Evolutionary conservation across 2,888 invertebrate genomes (phyloP).

Genomic region (Melanostoma scalare): DNA sequence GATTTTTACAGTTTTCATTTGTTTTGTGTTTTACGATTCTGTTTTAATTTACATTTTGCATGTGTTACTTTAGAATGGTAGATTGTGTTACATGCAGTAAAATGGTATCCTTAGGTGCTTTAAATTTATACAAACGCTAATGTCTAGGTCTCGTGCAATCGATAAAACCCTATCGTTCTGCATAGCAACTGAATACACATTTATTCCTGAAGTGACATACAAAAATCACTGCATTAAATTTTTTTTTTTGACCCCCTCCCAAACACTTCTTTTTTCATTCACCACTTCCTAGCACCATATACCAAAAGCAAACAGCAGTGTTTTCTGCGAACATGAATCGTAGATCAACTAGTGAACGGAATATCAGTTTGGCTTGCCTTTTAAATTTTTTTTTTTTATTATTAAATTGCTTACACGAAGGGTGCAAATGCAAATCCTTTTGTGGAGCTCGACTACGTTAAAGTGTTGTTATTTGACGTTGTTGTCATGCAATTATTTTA

Average conservation of each 20-base stretch:
- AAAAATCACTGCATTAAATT: slow-evolving; percentile 26
- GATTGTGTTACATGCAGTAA: not conserved
- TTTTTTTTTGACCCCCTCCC: not conserved
- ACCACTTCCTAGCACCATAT: slow-evolving; percentile 9
- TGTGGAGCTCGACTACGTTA: slow-evolving; percentile 14
- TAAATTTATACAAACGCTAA: slow-evolving; percentile 29
- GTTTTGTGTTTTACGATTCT: not conserved
- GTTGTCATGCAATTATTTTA: slow-evolving; percentile 62
- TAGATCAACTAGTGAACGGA: slow-evolving; percentile 51
- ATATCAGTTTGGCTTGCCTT: slow-evolving; percentile 35
- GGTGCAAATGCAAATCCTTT: slow-evolving; percentile 41
- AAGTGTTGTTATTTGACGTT: slow-evolving; percentile 43
- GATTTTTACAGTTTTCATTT: not conserved
- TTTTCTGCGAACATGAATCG: slow-evolving; percentile 12
- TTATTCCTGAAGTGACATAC: slow-evolving; percentile 34
- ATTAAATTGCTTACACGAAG: slow-evolving; percentile 44
- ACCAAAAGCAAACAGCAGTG: slow-evolving; percentile 1
- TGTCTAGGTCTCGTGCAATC: slow-evolving; percentile 46
- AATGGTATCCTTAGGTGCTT: slow-evolving; percentile 32
- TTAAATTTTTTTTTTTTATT: slow-evolving; percentile 7
- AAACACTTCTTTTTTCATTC: not conserved
- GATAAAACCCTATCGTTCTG: slow-evolving; percentile 18
- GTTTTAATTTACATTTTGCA: slow-evolving; percentile 47
- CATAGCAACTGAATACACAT: slow-evolving; percentile 35
- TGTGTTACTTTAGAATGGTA: slow-evolving; percentile 27